Conservation (phyloP, 2,888 invertebrate genomes). For the Andrena camellia region DNA sequence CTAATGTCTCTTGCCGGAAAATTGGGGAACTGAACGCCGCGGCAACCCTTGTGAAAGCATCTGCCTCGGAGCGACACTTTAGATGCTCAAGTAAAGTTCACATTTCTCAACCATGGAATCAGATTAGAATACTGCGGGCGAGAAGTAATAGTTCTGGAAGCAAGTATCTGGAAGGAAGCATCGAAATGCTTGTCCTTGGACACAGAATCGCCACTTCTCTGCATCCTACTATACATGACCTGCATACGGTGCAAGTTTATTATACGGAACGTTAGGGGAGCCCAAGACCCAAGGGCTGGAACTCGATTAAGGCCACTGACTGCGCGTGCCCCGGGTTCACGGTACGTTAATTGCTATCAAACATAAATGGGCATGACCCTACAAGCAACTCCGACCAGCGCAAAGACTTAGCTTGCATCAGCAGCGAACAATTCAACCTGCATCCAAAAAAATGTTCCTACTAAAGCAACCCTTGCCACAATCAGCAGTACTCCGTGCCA, state of each 20-base stretch:
- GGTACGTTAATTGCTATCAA: conserved; percentile 1
- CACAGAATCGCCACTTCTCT: not conserved
- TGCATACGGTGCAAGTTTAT: not conserved
- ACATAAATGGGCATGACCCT: not conserved
- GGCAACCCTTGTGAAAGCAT: not conserved
- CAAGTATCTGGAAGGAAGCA: not conserved
- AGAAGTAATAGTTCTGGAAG: not conserved
- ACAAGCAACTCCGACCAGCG: not conserved
- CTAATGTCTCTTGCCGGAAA: not conserved
- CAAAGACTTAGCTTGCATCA: not conserved
- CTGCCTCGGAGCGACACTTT: not conserved
- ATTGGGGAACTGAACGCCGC: conserved; percentile 2
- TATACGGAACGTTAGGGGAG: not conserved
- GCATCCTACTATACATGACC: not conserved
- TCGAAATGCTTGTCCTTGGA: not conserved
- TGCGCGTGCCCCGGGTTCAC: not conserved
- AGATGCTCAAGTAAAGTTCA: too few relatives aligned
- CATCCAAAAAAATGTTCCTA: not conserved
- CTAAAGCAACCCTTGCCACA: too few relatives aligned
- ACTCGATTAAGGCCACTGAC: conserved; percentile 8
- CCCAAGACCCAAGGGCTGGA: conserved; percentile 1
- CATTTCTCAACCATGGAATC: not conserved
- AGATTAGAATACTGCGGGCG: not conserved
- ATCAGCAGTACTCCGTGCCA: not conserved
- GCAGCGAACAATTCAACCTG: not conserved